These are phyloP conservation scores for Thamnaconus septentrionalis DNA, from an alignment of 2,113 vertebrate species.

Conservation along the genomic window DNA sequence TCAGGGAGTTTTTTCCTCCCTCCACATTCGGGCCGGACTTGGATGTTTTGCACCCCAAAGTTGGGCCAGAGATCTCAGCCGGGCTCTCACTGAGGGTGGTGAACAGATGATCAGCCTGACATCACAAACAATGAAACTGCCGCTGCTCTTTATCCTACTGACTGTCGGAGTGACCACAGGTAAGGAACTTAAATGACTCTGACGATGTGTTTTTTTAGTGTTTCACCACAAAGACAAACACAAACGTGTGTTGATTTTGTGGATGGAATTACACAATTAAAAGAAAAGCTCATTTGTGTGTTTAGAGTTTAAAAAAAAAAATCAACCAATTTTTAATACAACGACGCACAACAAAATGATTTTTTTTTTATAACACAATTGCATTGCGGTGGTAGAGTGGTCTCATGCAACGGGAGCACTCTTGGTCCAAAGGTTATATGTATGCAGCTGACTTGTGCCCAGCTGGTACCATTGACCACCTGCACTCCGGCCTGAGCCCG, in stretches of 20 bases:
- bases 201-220: too few relatives aligned
- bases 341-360: too few relatives aligned
- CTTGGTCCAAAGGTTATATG: conserved; percentile 70
- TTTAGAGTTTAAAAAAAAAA: not conserved
- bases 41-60: not conserved
- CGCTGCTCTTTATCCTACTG: conserved; percentile 44
- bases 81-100: not conserved
- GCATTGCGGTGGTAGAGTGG: not conserved
- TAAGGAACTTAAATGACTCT: conserved; percentile 24
- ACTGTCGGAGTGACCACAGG: conserved; percentile 44
- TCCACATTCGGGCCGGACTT: not conserved
- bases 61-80: not conserved
- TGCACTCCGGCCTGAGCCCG: conserved; percentile 1
- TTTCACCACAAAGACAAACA: too few relatives aligned
- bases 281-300: not conserved
- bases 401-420: not conserved
- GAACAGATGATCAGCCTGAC: conserved; percentile 5
- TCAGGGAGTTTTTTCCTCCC: not conserved
- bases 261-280: too few relatives aligned
- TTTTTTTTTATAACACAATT: too few relatives aligned
- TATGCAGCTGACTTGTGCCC: conserved; percentile 47
- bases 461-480: conserved; percentile 36
- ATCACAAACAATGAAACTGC: conserved; percentile 43
- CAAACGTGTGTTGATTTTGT: too few relatives aligned
- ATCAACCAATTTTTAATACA: conserved; percentile 2